Percentiles rank a stretch among this genome's conserved stretches.
Conservation (phyloP, 2,888 invertebrate genomes). For the Ecliptopera silaceata region DNA sequence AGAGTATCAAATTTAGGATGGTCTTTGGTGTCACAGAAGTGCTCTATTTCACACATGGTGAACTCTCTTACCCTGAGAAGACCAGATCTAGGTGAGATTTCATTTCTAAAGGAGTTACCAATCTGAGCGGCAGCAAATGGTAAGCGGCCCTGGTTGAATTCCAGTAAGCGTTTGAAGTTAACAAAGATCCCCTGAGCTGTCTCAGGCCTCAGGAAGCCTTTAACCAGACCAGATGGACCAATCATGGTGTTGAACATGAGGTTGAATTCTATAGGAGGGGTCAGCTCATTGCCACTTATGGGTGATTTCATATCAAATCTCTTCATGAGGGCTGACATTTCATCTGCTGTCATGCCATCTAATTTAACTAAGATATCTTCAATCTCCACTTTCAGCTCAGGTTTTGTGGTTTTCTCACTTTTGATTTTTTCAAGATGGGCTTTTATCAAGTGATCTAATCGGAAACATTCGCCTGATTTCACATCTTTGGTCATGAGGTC, state of each 20-base stretch:
- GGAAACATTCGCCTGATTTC: constrained; percentile 98
- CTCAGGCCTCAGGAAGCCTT: constrained; percentile 98
- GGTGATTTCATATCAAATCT: constrained; percentile 98
- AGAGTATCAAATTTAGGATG: constrained; percentile 95
- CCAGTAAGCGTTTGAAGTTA: constrained; percentile 98
- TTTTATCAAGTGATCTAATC: constrained; percentile 98
- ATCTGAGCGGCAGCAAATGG: constrained; percentile 99
- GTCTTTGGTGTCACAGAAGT: constrained; percentile 98
- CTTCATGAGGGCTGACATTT: constrained; percentile 92
- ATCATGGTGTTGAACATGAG: constrained; percentile 99
- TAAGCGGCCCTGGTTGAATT: constrained; percentile 97
- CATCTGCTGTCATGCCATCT: constrained; percentile 95
- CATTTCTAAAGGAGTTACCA: constrained; percentile 98
- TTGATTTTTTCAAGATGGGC: constrained; percentile 93
- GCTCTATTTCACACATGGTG: constrained; percentile 99
- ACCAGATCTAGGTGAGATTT: constrained; percentile 99
- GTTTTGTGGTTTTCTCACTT: constrained; percentile 91
- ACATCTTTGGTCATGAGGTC: constrained; percentile 99
- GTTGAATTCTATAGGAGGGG: constrained; percentile 98
- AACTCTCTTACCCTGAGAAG: constrained; percentile 98
- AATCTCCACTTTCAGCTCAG: constrained; percentile 88
- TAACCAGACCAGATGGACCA: constrained; percentile 97
- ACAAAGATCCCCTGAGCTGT: constrained; percentile 99
- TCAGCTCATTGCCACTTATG: constrained; percentile 95
- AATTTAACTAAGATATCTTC: constrained; percentile 91